Evolutionary conservation across 2,113 vertebrate species (phyloP).

Genomic region (Esox niger): DNA sequence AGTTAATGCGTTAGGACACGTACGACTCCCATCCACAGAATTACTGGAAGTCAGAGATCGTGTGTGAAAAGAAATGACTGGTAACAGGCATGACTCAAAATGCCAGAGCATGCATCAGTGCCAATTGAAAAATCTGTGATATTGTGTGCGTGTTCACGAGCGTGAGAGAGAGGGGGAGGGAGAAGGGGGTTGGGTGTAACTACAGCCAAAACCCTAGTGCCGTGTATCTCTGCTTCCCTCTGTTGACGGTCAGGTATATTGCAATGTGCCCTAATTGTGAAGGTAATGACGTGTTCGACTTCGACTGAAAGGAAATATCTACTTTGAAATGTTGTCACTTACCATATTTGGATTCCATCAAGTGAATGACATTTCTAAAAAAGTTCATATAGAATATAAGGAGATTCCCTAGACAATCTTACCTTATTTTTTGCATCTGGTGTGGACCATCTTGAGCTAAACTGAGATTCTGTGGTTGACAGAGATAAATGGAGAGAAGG

Average conservation of each 20-base stretch:
- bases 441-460: constrained; percentile 56
- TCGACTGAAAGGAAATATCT: too few relatives aligned
- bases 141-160: too few relatives aligned
- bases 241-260: constrained; percentile 25
- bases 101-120: constrained; percentile 6
- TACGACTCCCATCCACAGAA: background rate
- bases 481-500: constrained; percentile 14
- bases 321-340: too few relatives aligned
- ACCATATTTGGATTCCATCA: too few relatives aligned
- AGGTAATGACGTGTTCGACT: constrained; percentile 6
- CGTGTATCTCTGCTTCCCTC: constrained; percentile 48
- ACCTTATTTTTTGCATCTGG: constrained; percentile 61
- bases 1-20: constrained; percentile 8
- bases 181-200: constrained; percentile 28
- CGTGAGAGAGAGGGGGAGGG: background rate
- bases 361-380: too few relatives aligned
- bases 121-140: background rate
- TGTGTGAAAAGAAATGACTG: background rate
- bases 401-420: constrained; percentile 23
- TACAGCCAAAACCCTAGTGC: constrained; percentile 17
- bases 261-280: constrained; percentile 68
- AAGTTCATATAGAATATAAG: too few relatives aligned
- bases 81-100: background rate
- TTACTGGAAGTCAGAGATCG: background rate
- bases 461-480: constrained; percentile 46